Evolutionary conservation across 2,113 vertebrate genomes (phyloP), one percentile per base, ranked within the genome.

Genomic region (Forbesichthys papilliferus): DNA sequence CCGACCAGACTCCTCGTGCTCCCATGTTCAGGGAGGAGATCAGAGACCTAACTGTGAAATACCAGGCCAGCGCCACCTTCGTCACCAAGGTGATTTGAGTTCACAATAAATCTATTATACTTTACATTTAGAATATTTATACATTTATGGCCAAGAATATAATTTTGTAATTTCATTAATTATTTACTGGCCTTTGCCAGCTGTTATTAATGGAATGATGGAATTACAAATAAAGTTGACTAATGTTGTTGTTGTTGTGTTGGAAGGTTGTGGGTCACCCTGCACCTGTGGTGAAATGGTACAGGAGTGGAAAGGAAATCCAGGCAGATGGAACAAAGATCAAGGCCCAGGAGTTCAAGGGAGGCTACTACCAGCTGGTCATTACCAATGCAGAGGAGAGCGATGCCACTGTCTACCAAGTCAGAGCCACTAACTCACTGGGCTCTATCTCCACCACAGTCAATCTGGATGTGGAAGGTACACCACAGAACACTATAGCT

Each of bases 381-480:
- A 96, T 99, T 82, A 91, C 91, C 18, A 84, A 92, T 5, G 95
- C 96, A 80, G 94, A 94, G 1, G 97, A 98, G 69, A 94, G 89
- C 3, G 97, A 99, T 78, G 94, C 94, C 53, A 94, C 94, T 0
- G 94, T 97, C 36, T 99, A 99, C 84, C 98, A 99, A 93, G 93
- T 99, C 78, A 94, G 98, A 93, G 98, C 96, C 60, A 99, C 96
- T 71, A 99, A 99, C 87, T 92, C 96, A 86, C 92, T 94, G 85
- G 98, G 98, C 80, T 98, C 98, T 52, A 94, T 99, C 61, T 99
- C 98, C 78, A 92, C 95, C 64, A 97, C 94, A 55, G 95, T 95
- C 64, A 96, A 94, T 76, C 88, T 99, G 78, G 96, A 99, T 7
- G 97, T 99, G 84, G 98, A 99, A 95, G 96, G 98, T 99, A 90